A percentile compares a stretch with the other conserved stretches of the same genome.
Conservation (phyloP, 1,140 invertebrate genomes). For the Micrasema longulum region DNA sequence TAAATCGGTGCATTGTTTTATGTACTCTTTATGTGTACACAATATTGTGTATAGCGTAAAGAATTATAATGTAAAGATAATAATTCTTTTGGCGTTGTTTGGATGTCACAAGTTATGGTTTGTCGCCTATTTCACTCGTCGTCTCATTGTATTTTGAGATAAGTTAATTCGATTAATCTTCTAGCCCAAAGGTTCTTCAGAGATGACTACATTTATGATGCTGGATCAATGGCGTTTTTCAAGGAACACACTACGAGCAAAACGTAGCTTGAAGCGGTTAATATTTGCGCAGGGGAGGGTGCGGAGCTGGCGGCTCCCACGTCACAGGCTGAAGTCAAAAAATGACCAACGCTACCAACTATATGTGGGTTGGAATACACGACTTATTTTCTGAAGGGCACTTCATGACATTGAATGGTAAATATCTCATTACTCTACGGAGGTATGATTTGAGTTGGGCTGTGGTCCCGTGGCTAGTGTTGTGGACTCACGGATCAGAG, state of each 20-base stretch:
- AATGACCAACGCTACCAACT: background rate
- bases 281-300: slow-evolving; percentile 23
- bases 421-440: background rate
- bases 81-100: too few relatives aligned
- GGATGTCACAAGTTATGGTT: too few relatives aligned
- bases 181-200: slow-evolving; percentile 1
- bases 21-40: too few relatives aligned
- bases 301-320: slow-evolving; percentile 4
- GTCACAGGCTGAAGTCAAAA: background rate
- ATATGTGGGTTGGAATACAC: slow-evolving; percentile 31
- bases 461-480: too few relatives aligned
- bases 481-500: too few relatives aligned
- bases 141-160: too few relatives aligned
- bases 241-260: slow-evolving; percentile 18
- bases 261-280: slow-evolving; percentile 15
- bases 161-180: background rate
- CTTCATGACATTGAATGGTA: slow-evolving; percentile 40
- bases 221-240: slow-evolving; percentile 15
- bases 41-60: too few relatives aligned
- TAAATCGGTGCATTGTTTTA: too few relatives aligned
- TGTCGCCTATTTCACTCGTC: too few relatives aligned
- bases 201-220: slow-evolving; percentile 28
- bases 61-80: too few relatives aligned
- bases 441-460: too few relatives aligned
- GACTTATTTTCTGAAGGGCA: slow-evolving; percentile 38